phyloP scores from a whole-genome alignment of 2,888 invertebrate species.

The Limnephilus rhombicus region DNA sequence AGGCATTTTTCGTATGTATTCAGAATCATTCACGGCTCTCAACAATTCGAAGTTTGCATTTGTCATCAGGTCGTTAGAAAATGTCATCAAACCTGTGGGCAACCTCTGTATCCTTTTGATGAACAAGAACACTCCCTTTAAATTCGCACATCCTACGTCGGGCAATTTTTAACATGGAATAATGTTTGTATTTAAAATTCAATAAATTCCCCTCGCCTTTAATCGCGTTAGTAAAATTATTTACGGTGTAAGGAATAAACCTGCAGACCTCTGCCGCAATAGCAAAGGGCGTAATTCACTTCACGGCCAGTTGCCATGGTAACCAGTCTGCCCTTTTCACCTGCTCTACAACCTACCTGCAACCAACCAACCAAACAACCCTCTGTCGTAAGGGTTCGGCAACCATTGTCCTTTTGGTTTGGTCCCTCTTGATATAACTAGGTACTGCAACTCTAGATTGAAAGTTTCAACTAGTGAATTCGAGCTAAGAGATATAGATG shows the following conservation, averaged over 20 bases:
- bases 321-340: conserved; percentile 34
- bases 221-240: not conserved
- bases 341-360: conserved; percentile 27
- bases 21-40: too few relatives aligned
- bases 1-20: too few relatives aligned
- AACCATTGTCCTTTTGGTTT: not conserved
- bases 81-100: too few relatives aligned
- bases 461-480: too few relatives aligned
- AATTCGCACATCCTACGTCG: too few relatives aligned
- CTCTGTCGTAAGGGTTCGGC: not conserved
- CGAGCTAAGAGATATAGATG: too few relatives aligned
- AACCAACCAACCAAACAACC: not conserved
- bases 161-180: not conserved
- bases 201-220: not conserved
- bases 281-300: conserved; percentile 48
- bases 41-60: too few relatives aligned
- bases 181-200: not conserved
- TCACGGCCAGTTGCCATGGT: conserved; percentile 44
- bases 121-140: too few relatives aligned
- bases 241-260: not conserved
- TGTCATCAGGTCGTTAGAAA: too few relatives aligned
- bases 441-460: not conserved
- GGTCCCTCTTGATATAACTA: not conserved
- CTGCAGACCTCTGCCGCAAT: conserved; percentile 20
- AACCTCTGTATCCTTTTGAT: too few relatives aligned